A percentile compares a stretch with the other conserved stretches of the same genome.
These are phyloP conservation scores for Euspilapteryx auroguttella DNA, from an alignment of 2,888 invertebrate species.

Conservation along the genomic window DNA sequence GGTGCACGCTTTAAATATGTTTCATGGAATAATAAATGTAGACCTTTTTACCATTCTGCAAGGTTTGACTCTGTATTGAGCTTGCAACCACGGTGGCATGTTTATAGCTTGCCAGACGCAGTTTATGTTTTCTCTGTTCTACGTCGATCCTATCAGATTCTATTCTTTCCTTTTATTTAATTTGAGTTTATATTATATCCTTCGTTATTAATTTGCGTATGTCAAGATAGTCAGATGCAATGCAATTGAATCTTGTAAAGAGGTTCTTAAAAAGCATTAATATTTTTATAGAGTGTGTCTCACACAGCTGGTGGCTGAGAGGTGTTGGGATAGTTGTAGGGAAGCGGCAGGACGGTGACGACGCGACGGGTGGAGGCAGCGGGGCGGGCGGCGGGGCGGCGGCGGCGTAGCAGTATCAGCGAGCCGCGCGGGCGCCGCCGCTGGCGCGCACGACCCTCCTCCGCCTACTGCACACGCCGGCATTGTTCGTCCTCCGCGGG, in stretches of 20 bases:
- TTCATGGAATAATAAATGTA: conserved; percentile 21
- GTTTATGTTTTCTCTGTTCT: conserved; percentile 23
- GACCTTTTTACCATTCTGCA: conserved; percentile 14
- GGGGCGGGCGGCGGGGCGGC: conserved; percentile 25
- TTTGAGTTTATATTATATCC: too few species aligned
- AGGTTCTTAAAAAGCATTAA: too few species aligned
- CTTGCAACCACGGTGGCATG: conserved; percentile 24
- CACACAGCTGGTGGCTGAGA: too few species aligned
- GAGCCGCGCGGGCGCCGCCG: conserved; percentile 21
- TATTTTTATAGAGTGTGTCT: too few species aligned
- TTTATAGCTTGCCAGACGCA: conserved; percentile 26
- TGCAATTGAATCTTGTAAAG: too few species aligned
- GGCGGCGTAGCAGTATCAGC: conserved; percentile 16
- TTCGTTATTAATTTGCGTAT: conserved; percentile 13
- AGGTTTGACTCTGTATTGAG: conserved; percentile 21
- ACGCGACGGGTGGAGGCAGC: conserved; percentile 6
- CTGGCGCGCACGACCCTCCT: conserved; percentile 34
- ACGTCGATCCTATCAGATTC: conserved; percentile 15
- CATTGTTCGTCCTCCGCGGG: conserved; percentile 26
- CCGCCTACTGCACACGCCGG: conserved; percentile 44
- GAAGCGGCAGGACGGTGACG: too few species aligned
- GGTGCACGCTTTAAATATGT: too few species aligned
- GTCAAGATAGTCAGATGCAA: too few species aligned
- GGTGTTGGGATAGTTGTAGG: too few species aligned
- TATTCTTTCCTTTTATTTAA: conserved; percentile 24